Evolutionary conservation across 2,888 invertebrate species (phyloP), one percentile per base, ranked within the genome.

Genomic region (Nomada flava): DNA sequence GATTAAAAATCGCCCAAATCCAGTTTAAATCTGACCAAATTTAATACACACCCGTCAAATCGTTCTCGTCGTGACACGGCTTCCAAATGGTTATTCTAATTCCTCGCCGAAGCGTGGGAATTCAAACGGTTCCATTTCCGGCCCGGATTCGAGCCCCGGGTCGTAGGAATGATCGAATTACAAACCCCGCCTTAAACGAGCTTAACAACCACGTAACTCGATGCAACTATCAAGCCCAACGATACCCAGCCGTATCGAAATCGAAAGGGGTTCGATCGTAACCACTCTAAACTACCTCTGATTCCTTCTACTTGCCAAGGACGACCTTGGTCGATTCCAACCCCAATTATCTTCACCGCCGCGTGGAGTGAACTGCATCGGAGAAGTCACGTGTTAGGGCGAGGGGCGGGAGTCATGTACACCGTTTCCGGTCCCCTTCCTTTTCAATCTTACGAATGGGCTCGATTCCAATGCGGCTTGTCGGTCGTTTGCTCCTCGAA

Each of bases 381-480:
- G 26, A 57, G 29, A 42, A 60, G 65, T 68, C 67, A 78, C 67
- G 78, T 52, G 26, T 50, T 2, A 11, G 10, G 44, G 42, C 26
- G 57, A 7, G 36, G 36, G 7, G 36, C 23, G 23, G 36, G 36
- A 1, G 36, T 36, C 42, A 42, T 55, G 65, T 77, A 50, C 67
- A 64, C 57, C 36, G 67, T 26, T 77, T 80, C 72, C 71, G 62
- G 50, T 55, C 62, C 26, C 42, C 62, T 50, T 50, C 44, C 53
- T 60, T 13, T 67, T 77, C 71, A 42, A 71, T 67, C 62, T 50
- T 11, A 13, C 29, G 15, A 26, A 10, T 63, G 63, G 80, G 72
- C 72, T 72, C 72, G 68, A 68, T 72, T 72, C 80, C 80, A 77
- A 68, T 44, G 63, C 65, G 59, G 63, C 4, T 29, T 47, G 59